Evolutionary conservation across 2,113 vertebrate genomes (phyloP).

Genomic region (Daboia siamensis): DNA sequence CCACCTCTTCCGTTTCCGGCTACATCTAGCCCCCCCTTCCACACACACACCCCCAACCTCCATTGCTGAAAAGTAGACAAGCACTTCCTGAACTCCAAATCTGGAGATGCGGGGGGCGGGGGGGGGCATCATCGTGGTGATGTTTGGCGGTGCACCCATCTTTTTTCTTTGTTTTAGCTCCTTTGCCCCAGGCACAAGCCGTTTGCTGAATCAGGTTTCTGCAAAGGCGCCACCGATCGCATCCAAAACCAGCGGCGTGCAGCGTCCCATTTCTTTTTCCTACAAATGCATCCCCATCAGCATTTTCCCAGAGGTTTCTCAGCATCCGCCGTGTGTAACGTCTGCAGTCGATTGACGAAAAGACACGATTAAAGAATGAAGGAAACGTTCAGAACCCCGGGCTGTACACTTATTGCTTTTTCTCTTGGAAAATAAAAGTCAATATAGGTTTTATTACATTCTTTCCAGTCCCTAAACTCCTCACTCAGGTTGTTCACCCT

Average conservation of each 20-base stretch:
- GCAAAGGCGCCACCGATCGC: neutral
- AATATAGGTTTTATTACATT: slow-evolving; percentile 15
- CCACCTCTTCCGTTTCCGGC: neutral
- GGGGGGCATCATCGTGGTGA: fast-evolving
- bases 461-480: slow-evolving; percentile 14
- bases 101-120: neutral
- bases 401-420: slow-evolving; percentile 50
- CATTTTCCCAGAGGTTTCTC: slow-evolving; percentile 33
- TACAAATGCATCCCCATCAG: neutral
- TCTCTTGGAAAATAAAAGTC: slow-evolving; percentile 36
- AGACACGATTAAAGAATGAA: slow-evolving; percentile 9
- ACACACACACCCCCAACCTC: neutral
- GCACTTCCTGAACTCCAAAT: neutral
- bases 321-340: slow-evolving; percentile 33
- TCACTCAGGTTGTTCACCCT: neutral
- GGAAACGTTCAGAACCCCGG: slow-evolving; percentile 40
- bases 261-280: neutral
- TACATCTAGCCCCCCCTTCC: neutral
- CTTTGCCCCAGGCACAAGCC: neutral
- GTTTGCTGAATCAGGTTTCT: neutral
- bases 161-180: neutral
- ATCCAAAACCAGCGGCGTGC: neutral
- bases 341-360: neutral
- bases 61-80: neutral
- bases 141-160: neutral